These are phyloP conservation scores for Pungitius pungitius DNA, from an alignment of 2,113 vertebrate species.

Conservation along the genomic window DNA sequence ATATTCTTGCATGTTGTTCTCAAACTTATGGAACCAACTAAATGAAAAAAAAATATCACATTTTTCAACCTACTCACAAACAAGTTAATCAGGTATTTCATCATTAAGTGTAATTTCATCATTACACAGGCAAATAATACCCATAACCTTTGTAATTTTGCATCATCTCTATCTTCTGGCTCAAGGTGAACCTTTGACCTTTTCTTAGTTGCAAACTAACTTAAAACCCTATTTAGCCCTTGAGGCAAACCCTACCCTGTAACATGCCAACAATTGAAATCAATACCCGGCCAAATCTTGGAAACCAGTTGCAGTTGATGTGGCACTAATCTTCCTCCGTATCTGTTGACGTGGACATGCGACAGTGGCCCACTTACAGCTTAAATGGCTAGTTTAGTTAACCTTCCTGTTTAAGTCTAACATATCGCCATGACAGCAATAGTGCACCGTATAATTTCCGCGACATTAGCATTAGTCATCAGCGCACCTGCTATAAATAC, in stretches of 20 bases:
- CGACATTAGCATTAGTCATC: slow-evolving; percentile 86
- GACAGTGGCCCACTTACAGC: slow-evolving; percentile 82
- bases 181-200: slow-evolving; percentile 32
- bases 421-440: slow-evolving; percentile 81
- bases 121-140: neutral
- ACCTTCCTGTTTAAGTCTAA: slow-evolving; percentile 81
- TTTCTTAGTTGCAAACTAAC: slow-evolving; percentile 19
- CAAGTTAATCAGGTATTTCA: neutral
- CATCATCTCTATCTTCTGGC: slow-evolving; percentile 22
- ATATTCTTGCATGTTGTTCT: neutral
- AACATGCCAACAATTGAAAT: slow-evolving; percentile 44
- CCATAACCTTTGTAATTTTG: neutral
- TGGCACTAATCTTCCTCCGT: slow-evolving; percentile 36
- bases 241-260: slow-evolving; percentile 2
- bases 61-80: slow-evolving; percentile 6
- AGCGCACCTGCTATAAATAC: slow-evolving; percentile 83
- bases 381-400: slow-evolving; percentile 86
- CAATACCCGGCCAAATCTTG: slow-evolving; percentile 38
- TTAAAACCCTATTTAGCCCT: slow-evolving; percentile 14
- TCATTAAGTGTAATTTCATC: neutral
- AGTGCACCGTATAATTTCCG: slow-evolving; percentile 82
- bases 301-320: slow-evolving; percentile 6
- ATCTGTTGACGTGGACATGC: slow-evolving; percentile 56
- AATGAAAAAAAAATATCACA: neutral
- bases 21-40: neutral